These are phyloP conservation scores for Physella acuta DNA, from an alignment of 1,140 invertebrate genomes.

Conservation along the genomic window DNA sequence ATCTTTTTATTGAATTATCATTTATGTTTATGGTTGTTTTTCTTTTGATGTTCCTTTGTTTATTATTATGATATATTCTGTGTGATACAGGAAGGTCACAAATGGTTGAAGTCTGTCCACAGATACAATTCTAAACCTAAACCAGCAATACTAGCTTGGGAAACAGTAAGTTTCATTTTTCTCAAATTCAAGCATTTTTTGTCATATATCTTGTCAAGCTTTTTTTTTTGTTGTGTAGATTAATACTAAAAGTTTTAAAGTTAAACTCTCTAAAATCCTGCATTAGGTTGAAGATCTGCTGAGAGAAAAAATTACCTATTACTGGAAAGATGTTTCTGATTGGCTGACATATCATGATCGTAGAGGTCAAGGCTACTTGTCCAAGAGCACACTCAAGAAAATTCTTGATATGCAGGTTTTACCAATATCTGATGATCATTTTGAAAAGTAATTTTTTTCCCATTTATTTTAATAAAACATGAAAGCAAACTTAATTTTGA, in stretches of 20 bases:
- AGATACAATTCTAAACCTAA: constrained; percentile 50
- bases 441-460: constrained; percentile 50
- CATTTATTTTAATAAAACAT: too few relatives aligned
- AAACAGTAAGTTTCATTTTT: constrained; percentile 48
- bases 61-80: too few relatives aligned
- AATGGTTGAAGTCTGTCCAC: constrained; percentile 55
- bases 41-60: too few relatives aligned
- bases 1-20: too few relatives aligned
- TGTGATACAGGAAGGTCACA: constrained; percentile 55
- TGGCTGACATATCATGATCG: constrained; percentile 44
- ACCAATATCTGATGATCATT: constrained; percentile 52
- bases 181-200: constrained; percentile 1
- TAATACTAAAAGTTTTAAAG: neutral
- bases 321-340: constrained; percentile 51
- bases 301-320: constrained; percentile 51
- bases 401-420: constrained; percentile 49
- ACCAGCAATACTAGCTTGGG: constrained; percentile 54
- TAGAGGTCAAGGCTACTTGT: constrained; percentile 38
- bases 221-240: neutral
- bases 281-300: constrained; percentile 53
- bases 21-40: too few relatives aligned
- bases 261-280: too few relatives aligned
- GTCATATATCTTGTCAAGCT: neutral
- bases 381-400: constrained; percentile 43
- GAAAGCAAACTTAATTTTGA: too few relatives aligned